Evolutionary conservation across 2,888 invertebrate genomes (phyloP), one percentile per base, ranked within the genome.

Genomic region (Sepiola atlantica): DNA sequence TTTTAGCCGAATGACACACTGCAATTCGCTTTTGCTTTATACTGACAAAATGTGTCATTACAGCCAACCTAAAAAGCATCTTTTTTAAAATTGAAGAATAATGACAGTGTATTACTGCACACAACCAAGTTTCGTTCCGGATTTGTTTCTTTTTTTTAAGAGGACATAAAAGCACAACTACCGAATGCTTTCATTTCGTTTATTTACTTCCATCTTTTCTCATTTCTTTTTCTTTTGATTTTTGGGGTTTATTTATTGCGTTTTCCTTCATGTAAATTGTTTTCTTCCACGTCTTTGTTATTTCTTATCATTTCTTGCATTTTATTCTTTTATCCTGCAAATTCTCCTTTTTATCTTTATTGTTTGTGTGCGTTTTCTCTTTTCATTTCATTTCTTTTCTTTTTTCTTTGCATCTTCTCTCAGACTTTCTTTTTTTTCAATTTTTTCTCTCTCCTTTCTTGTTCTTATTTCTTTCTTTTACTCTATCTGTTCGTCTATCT

Each of bases 1-100:
- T 77, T 77, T 77, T 18, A 77, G 77, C 16, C n/a, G 77, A n/a
- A 77, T 77, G 77, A 77, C 77, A 77, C 77, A 77, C 77, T 77
- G 77, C 77, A 77, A 77, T 77, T n/a, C 16, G n/a, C n/a, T 77
- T 77, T 77, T 77, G 77, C 77, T 77, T 77, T 77, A 77, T n/a
- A 77, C 16, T 77, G 77, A 77, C 14, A 77, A 77, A 77, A 77
- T 77, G 77, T 32, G n/a, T 77, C 77, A 77, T 77, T 77, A 77
- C 77, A n/a, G 32, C 32, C 14, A 3, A 32, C 77, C 18, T n/a
- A 77, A 77, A 77, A 45, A n/a, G n/a, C 77, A 77, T n/a, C n/a
- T 77, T 28, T 24, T 45, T 28, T 32, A 32, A 77, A 77, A 32
- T 77, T 77, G n/a, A n/a, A 77, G n/a, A 77, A 77, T 77, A 77